These are phyloP conservation scores for Adela reaumurella DNA, from an alignment of 2,888 invertebrate species.

Conservation along the genomic window DNA sequence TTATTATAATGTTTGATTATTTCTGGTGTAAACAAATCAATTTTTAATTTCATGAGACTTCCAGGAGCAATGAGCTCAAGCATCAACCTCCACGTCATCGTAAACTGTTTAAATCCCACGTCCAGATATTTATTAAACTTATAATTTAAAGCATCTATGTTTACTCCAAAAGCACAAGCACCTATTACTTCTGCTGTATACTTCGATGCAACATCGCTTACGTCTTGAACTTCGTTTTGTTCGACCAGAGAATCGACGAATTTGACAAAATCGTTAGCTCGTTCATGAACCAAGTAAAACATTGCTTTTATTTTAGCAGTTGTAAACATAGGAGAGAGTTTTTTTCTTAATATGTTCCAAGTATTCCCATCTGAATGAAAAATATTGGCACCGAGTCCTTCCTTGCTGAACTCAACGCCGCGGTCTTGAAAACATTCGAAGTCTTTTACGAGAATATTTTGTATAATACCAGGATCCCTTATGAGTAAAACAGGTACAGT, in stretches of 20 bases:
- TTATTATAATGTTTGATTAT: not conserved
- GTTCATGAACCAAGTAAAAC: conserved; percentile 6
- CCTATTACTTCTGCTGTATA: conserved; percentile 1
- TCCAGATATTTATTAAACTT: not conserved
- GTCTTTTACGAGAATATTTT: conserved; percentile 6
- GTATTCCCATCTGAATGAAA: conserved; percentile 8
- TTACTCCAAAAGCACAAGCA: not conserved
- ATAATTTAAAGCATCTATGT: not conserved
- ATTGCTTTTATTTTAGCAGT: conserved; percentile 10
- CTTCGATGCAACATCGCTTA: not conserved
- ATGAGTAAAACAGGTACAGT: not conserved
- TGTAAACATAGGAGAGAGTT: conserved; percentile 10
- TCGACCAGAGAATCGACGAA: not conserved
- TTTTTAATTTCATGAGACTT: not conserved
- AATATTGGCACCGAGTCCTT: conserved; percentile 4
- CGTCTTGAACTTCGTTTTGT: not conserved
- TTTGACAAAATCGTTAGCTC: conserved; percentile 1
- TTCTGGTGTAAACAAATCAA: not conserved
- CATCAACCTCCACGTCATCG: not conserved
- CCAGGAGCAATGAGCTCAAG: not conserved
- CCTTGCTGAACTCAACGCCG: conserved; percentile 4
- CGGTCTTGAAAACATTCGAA: conserved; percentile 6
- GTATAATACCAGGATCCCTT: conserved; percentile 3
- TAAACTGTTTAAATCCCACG: not conserved
- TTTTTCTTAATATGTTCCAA: conserved; percentile 8